phyloP scores from a whole-genome alignment of 2,888 invertebrate species.

The Coleophora flavipennella region DNA sequence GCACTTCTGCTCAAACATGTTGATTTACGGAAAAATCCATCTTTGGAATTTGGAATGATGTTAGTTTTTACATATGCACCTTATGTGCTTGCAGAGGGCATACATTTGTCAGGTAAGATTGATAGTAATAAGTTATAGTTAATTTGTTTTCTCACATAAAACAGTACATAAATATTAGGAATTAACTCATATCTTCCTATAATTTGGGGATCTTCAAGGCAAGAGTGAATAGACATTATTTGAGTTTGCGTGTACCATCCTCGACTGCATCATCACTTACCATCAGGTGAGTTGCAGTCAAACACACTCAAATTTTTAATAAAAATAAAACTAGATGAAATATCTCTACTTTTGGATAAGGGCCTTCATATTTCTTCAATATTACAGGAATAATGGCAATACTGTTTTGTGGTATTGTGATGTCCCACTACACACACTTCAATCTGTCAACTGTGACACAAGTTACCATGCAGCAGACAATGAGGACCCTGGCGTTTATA shows the following conservation, averaged over 20 bases:
- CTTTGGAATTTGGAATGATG: slow-evolving; percentile 98
- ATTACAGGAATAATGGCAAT: slow-evolving; percentile 97
- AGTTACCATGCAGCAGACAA: slow-evolving; percentile 99
- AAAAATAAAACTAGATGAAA: not conserved
- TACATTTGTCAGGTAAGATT: slow-evolving; percentile 92
- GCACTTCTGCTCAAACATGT: slow-evolving; percentile 95
- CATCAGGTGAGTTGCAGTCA: too few species aligned
- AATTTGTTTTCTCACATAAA: too few species aligned
- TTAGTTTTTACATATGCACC: slow-evolving; percentile 98
- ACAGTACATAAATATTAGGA: too few species aligned
- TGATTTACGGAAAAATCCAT: slow-evolving; percentile 96
- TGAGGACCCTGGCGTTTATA: slow-evolving; percentile 97
- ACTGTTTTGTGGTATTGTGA: slow-evolving; percentile 97
- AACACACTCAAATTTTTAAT: too few species aligned
- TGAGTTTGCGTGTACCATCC: too few species aligned
- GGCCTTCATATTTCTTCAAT: not conserved
- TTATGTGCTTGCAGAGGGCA: slow-evolving; percentile 97
- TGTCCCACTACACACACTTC: slow-evolving; percentile 99
- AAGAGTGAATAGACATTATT: too few species aligned
- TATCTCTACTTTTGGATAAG: too few species aligned
- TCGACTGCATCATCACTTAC: too few species aligned
- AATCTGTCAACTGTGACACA: slow-evolving; percentile 98
- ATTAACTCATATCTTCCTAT: too few species aligned
- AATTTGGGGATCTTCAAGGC: too few species aligned
- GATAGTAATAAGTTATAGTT: too few species aligned